Evolutionary conservation across 2,797 vertebrate species (phyloP).

Genomic region (Pogoniulus pusillus): DNA sequence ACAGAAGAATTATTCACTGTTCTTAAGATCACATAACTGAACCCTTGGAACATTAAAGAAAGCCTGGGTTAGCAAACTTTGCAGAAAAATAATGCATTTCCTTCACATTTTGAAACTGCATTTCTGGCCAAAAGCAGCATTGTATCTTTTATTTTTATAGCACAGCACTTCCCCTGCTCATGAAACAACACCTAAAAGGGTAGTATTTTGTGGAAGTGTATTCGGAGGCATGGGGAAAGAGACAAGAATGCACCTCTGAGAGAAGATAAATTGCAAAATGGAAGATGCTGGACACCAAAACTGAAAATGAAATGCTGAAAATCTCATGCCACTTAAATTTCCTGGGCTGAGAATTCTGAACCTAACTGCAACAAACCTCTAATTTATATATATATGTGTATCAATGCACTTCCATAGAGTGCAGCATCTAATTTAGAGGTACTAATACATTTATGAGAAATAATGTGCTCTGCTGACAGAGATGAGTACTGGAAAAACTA

Average conservation of each 20-base stretch:
- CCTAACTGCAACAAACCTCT: not conserved
- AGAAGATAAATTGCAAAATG: fast-evolving
- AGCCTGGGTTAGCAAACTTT: not conserved
- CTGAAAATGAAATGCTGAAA: not conserved
- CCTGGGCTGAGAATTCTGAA: not conserved
- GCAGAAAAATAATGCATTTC: not conserved
- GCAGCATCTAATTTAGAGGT: not conserved
- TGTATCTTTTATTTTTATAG: not conserved
- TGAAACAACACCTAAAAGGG: not conserved
- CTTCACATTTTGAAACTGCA: not conserved
- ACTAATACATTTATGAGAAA: not conserved
- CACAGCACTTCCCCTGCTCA: not conserved
- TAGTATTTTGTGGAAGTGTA: not conserved
- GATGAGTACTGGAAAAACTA: not conserved
- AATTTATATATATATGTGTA: not conserved
- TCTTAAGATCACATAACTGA: not conserved
- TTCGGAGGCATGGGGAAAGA: not conserved
- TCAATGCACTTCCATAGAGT: not conserved
- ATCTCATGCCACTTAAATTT: not conserved
- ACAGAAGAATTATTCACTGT: not conserved
- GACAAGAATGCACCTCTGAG: not conserved
- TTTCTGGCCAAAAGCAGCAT: not conserved
- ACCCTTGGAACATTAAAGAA: not conserved
- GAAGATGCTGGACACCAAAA: not conserved
- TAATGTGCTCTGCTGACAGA: not conserved